These are phyloP conservation scores for Heterotis niloticus DNA, from an alignment of 2,113 vertebrate species.

Conservation along the genomic window DNA sequence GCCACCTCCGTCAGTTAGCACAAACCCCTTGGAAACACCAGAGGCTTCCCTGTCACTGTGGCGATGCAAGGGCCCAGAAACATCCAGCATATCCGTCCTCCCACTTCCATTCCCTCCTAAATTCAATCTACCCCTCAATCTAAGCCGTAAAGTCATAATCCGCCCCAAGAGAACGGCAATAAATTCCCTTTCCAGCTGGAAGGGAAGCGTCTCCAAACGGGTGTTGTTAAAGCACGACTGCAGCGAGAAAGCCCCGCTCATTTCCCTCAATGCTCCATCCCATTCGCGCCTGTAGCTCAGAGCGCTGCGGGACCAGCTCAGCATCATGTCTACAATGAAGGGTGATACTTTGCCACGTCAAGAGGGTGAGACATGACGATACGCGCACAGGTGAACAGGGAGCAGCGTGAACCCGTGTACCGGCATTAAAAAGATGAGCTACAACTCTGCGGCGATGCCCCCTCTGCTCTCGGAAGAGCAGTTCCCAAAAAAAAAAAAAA, in stretches of 20 bases:
- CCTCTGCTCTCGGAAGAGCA: not conserved
- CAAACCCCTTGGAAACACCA: too few species aligned
- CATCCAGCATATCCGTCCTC: too few species aligned
- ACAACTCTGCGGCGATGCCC: not conserved
- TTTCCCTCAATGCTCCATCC: not conserved
- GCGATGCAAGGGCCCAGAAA: too few species aligned
- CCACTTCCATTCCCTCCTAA: too few species aligned
- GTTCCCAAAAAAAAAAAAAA: not conserved
- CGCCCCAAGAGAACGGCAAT: too few species aligned
- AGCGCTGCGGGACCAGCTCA: not conserved
- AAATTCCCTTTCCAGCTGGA: constrained; percentile 8
- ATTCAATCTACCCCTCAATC: too few species aligned
- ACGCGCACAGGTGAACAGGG: not conserved
- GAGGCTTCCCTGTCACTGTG: too few species aligned
- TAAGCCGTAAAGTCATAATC: too few species aligned
- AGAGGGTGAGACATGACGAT: not conserved
- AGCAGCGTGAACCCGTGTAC: not conserved
- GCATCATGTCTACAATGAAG: not conserved
- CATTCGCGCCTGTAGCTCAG: not conserved
- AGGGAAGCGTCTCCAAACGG: not conserved
- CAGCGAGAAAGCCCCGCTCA: not conserved
- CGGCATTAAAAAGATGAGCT: not conserved
- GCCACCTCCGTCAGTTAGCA: too few species aligned
- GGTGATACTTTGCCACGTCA: not conserved
- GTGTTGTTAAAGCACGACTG: not conserved